Evolutionary conservation across 2,888 invertebrate genomes (phyloP).

Genomic region (Eupithecia vulgata): DNA sequence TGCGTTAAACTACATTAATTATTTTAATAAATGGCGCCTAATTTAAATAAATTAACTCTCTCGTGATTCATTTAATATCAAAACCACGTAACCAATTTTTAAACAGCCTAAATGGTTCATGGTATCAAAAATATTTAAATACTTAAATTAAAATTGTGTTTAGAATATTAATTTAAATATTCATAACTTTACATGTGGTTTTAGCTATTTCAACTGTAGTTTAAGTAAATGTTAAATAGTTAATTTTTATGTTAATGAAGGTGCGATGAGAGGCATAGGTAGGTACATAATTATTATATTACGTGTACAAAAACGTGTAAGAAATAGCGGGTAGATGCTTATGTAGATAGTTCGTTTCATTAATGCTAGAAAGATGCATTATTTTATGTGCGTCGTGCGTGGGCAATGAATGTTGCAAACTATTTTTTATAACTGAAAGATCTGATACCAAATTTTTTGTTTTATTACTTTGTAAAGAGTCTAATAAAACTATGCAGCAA

Average conservation of each 20-base stretch:
- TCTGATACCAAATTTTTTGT: too few species aligned
- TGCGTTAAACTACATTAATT: neutral
- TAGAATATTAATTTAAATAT: slow-evolving; percentile 9
- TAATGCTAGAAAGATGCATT: too few species aligned
- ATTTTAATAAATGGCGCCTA: neutral
- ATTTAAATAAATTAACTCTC: slow-evolving; percentile 13
- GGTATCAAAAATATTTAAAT: neutral
- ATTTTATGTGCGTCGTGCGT: too few species aligned
- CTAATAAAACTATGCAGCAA: too few species aligned
- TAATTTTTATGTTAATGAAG: slow-evolving; percentile 10
- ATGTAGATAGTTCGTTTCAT: too few species aligned
- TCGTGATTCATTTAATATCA: neutral
- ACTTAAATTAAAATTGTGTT: neutral
- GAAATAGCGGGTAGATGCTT: too few species aligned
- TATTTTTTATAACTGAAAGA: neutral
- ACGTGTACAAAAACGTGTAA: too few species aligned
- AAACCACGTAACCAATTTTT: neutral
- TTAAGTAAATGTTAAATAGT: neutral
- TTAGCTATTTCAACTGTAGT: neutral
- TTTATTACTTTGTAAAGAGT: too few species aligned
- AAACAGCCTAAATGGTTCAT: neutral
- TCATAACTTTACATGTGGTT: neutral
- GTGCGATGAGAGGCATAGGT: neutral
- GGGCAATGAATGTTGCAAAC: too few species aligned
- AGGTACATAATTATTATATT: neutral